Evolutionary conservation across 2,797 vertebrate genomes (phyloP).

Genomic region (Apogon talboti): DNA sequence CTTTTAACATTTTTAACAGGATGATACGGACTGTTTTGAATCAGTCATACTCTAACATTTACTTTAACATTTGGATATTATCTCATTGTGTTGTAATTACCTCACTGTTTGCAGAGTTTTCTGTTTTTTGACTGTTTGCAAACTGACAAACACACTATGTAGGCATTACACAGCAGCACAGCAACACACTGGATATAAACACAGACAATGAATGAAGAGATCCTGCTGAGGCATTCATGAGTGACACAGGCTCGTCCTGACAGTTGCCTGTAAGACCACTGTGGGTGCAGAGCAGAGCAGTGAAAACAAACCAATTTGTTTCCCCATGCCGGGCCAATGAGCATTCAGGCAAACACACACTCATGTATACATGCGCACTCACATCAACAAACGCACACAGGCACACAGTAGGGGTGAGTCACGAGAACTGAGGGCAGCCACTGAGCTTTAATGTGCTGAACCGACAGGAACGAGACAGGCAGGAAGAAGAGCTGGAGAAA

Average conservation of each 20-base stretch:
- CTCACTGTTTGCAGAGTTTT: too few relatives aligned
- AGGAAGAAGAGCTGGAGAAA: conserved; percentile 43
- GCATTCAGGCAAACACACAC: conserved; percentile 38
- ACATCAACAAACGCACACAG: conserved; percentile 43
- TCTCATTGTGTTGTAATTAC: too few relatives aligned
- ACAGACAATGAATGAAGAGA: conserved; percentile 28
- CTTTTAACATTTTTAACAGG: too few relatives aligned
- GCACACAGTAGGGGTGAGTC: conserved; percentile 66
- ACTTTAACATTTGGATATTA: too few relatives aligned
- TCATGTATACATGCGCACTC: conserved; percentile 31
- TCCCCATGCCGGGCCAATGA: conserved; percentile 66
- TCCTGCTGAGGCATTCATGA: conserved; percentile 61
- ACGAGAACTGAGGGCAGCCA: conserved; percentile 64
- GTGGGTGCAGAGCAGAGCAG: conserved; percentile 65
- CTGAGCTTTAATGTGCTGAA: conserved; percentile 75
- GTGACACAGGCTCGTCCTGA: conserved; percentile 73
- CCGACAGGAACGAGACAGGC: conserved; percentile 68
- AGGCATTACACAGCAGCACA: conserved; percentile 23
- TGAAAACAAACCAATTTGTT: conserved; percentile 78
- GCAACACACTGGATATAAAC: conserved; percentile 6
- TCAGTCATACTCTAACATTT: too few relatives aligned
- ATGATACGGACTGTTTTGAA: too few relatives aligned
- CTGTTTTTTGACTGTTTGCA: too few relatives aligned
- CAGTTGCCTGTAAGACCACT: conserved; percentile 73
- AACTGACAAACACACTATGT: not conserved